Percentiles rank a stretch among this genome's conserved stretches.
Conservation (phyloP, 2,113 vertebrate species). For the Scatophagus argus region DNA sequence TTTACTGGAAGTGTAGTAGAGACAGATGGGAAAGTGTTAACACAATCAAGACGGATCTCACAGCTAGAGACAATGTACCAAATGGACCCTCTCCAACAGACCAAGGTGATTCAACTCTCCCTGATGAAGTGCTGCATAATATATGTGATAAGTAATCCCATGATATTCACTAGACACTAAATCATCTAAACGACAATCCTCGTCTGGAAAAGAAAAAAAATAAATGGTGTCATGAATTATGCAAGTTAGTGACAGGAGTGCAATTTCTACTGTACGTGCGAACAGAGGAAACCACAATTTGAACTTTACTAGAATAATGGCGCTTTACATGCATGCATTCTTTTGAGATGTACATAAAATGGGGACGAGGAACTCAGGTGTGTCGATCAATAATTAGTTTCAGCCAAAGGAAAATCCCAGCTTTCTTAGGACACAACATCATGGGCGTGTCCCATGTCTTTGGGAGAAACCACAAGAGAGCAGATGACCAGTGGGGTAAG, state of each 20-base stretch:
- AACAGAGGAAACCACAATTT: not conserved
- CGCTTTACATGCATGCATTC: not conserved
- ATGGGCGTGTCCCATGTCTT: conserved; percentile 45
- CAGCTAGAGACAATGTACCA: not conserved
- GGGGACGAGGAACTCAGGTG: not conserved
- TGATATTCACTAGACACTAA: no score
- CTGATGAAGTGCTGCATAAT: not conserved
- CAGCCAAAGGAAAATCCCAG: not conserved
- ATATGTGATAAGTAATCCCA: not conserved
- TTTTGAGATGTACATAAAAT: not conserved
- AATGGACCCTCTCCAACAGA: conserved; percentile 4
- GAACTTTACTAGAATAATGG: no score
- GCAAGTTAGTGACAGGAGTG: conserved; percentile 16
- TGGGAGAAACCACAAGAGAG: conserved; percentile 10
- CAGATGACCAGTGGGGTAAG: not conserved
- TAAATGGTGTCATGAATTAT: conserved; percentile 45
- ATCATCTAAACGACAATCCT: not conserved
- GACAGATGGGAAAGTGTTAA: conserved; percentile 46
- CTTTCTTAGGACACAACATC: not conserved
- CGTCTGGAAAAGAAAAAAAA: not conserved
- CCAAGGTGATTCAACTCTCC: not conserved
- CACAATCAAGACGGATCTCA: not conserved
- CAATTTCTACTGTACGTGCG: not conserved
- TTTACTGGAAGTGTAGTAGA: conserved; percentile 10
- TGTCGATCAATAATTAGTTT: not conserved